These are phyloP conservation scores for Prunella strophiata DNA, from an alignment of 2,797 vertebrate species.

Conservation along the genomic window DNA sequence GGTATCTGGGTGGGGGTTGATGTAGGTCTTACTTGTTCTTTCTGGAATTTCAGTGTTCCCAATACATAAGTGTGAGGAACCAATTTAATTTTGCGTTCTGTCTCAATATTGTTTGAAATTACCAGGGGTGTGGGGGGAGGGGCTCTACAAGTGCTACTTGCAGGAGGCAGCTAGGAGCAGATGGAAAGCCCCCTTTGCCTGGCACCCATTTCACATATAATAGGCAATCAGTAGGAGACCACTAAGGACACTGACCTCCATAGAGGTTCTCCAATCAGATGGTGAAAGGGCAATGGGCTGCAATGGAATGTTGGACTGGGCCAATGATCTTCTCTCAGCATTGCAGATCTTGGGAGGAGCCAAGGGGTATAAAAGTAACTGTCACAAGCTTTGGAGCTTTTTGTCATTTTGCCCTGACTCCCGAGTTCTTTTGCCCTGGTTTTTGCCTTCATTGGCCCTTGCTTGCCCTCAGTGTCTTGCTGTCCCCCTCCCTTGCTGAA, in stretches of 20 bases:
- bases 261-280: not conserved
- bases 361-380: not conserved
- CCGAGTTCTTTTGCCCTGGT: fast-evolving
- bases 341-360: not conserved
- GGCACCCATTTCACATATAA: not conserved
- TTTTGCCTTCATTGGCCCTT: not conserved
- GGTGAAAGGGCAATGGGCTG: not conserved
- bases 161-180: not conserved
- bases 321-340: not conserved
- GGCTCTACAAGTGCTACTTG: not conserved
- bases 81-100: not conserved
- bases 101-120: not conserved
- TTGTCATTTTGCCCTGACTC: not conserved
- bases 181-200: not conserved
- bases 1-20: not conserved
- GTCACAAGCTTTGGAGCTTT: not conserved
- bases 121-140: too few species aligned
- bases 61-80: not conserved
- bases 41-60: not conserved
- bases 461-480: fast-evolving
- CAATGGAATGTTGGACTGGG: not conserved
- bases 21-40: not conserved
- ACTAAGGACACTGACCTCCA: not conserved
- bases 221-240: not conserved
- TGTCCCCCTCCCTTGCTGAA: not conserved